phyloP scores from a whole-genome alignment of 2,113 vertebrate genomes.

The Neolamprologus devosi region DNA sequence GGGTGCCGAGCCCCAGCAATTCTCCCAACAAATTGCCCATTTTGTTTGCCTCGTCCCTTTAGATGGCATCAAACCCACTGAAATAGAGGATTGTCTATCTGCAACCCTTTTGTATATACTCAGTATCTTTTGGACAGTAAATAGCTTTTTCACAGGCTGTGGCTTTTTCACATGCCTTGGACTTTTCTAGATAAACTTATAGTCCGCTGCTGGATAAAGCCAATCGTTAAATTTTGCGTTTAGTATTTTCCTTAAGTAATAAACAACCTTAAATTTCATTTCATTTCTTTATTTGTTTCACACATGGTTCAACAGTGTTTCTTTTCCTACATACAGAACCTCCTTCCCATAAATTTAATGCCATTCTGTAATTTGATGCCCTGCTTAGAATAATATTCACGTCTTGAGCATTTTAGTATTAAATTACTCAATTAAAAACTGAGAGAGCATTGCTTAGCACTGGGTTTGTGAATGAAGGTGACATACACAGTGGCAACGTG shows the following conservation, averaged over 20 bases:
- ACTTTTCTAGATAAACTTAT: conserved; percentile 3
- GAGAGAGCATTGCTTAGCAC: background rate
- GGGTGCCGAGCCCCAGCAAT: background rate
- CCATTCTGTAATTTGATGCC: background rate
- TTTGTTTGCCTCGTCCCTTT: conserved; percentile 45
- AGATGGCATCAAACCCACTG: background rate
- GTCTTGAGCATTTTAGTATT: background rate
- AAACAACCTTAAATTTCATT: background rate
- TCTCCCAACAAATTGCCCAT: conserved; percentile 44
- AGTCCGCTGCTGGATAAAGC: background rate
- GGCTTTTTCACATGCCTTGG: background rate
- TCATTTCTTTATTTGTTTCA: no score
- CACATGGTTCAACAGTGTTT: no score
- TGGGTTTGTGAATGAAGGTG: background rate
- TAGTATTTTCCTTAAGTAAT: background rate
- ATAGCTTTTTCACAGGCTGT: conserved; percentile 38
- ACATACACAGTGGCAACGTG: background rate
- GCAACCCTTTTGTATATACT: conserved; percentile 7
- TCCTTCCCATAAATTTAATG: background rate
- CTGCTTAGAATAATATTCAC: background rate
- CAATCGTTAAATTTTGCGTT: background rate
- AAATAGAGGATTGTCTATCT: conserved; percentile 15
- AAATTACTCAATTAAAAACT: background rate
- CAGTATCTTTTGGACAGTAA: conserved; percentile 25
- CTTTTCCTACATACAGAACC: no score